Conservation (phyloP, 2,113 vertebrate species). For the Thalassoma bifasciatum region DNA sequence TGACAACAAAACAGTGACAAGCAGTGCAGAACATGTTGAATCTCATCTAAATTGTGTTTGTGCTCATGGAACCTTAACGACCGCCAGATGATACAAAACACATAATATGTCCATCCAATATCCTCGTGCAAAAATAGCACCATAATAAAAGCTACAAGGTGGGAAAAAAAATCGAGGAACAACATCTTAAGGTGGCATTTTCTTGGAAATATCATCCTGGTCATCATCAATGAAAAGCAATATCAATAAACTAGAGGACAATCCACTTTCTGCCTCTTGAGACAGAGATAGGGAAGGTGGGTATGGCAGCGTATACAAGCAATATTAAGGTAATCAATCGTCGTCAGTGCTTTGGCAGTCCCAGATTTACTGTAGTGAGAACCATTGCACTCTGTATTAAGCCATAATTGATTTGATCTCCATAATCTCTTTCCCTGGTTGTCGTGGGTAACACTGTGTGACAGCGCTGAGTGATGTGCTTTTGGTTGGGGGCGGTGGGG, state of each 20-base stretch:
- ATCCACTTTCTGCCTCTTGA: conserved; percentile 66
- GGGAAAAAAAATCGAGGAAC: conserved; percentile 47
- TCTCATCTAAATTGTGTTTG: conserved; percentile 26
- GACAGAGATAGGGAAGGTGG: conserved; percentile 54
- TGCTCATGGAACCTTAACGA: conserved; percentile 31
- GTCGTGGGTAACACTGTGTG: conserved; percentile 82
- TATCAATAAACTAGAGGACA: conserved; percentile 72
- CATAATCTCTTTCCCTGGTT: conserved; percentile 83
- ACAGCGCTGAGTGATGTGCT: conserved; percentile 83
- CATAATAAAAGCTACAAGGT: conserved; percentile 16
- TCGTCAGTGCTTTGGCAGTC: conserved; percentile 78
- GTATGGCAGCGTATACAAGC: conserved; percentile 66
- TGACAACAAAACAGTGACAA: conserved; percentile 18
- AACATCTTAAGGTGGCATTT: conserved; percentile 37
- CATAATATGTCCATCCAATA: not conserved
- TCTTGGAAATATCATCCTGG: conserved; percentile 50
- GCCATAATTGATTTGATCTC: conserved; percentile 86
- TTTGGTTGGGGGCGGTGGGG: conserved; percentile 44
- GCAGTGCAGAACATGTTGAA: conserved; percentile 27
- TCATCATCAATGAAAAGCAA: conserved; percentile 70
- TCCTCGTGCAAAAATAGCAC: conserved; percentile 25
- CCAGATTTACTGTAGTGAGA: conserved; percentile 79
- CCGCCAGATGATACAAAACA: conserved; percentile 19
- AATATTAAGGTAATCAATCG: conserved; percentile 84
- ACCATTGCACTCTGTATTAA: conserved; percentile 81